Base-by-base conservation (phyloP, 2,888 invertebrate species). In the Drosophila nigricruria region DNA sequence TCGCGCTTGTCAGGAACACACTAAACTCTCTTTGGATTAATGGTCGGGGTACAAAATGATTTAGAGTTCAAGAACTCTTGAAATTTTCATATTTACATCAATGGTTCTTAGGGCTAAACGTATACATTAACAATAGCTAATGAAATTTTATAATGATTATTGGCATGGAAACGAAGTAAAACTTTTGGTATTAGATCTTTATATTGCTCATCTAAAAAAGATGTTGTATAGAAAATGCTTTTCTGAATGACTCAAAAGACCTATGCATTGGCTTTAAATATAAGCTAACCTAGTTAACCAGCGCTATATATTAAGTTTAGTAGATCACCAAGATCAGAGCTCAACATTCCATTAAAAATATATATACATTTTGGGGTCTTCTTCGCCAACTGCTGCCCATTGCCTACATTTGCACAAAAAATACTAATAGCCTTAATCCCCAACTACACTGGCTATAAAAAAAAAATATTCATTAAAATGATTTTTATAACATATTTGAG, bases 1-100 rank as follows among this genome's bases (percentile, higher is more conserved):
- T 49, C 63, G 30, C 16, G 42, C 30, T 30, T 63, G 47, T 32
- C 54, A 27, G 10, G 18, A 20, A 12, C 1, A 30, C 0, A 18
- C 34, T 25, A 52, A 52, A 52, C 52, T 36, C 25, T 16, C 2
- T 14, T 14, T 2, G 45, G 60, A 73, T 73, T 73, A 45, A 61
- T 63, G 62, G 34, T 1, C n/a, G 6, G 6, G 3, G 8, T 3
- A 10, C 36, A 30, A 54, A 63, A 47, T 32, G n/a, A 8, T 32
- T 18, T 25, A 5, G 14, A 34, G 54, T 62, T 54, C 45, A 62
- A 53, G 18, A 54, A 36, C 20, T 42, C 8, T 3, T 18, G 6
- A 25, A 16, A 42, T 20, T 30, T 30, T 10, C 5, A 25, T 6
- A 53, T 36, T 18, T 27, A 18, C 25, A 12, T 5, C 3, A 34